Evolutionary conservation across 2,888 invertebrate genomes (phyloP).

Genomic region (Oeneis ivallda): DNA sequence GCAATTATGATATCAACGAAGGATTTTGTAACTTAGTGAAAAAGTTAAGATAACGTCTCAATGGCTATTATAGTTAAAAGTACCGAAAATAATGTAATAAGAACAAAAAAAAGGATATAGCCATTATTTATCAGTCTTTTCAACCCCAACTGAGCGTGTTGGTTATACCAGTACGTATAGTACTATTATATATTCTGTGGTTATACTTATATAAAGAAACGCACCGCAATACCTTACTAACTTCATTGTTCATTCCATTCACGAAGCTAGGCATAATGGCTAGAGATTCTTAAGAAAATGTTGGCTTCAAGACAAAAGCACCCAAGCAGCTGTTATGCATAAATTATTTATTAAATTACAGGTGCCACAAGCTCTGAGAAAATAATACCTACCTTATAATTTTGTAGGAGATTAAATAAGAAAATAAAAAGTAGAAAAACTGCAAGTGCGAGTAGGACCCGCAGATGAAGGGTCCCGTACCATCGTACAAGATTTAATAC

Average conservation of each 20-base stretch:
- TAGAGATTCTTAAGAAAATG: conserved; percentile 4
- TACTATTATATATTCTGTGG: no score
- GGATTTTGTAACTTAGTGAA: conserved; percentile 34
- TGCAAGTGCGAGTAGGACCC: no score
- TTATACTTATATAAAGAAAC: no score
- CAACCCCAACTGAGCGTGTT: conserved; percentile 13
- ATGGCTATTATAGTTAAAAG: conserved; percentile 25
- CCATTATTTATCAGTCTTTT: conserved; percentile 19
- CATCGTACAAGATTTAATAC: no score
- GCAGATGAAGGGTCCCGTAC: no score
- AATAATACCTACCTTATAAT: neutral
- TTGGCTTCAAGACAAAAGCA: neutral
- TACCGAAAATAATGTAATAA: conserved; percentile 14
- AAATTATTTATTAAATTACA: neutral
- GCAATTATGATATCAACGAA: conserved; percentile 40
- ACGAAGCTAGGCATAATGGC: neutral
- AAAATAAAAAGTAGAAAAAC: neutral
- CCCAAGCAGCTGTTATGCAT: neutral
- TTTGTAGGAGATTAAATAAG: neutral
- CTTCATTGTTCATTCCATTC: neutral
- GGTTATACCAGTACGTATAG: no score
- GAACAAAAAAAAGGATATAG: conserved; percentile 21
- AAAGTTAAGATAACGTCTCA: conserved; percentile 32
- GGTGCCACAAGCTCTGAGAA: neutral
- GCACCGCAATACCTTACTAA: no score